phyloP scores from a whole-genome alignment of 2,888 invertebrate genomes.

The Leptinotarsa haldemani region DNA sequence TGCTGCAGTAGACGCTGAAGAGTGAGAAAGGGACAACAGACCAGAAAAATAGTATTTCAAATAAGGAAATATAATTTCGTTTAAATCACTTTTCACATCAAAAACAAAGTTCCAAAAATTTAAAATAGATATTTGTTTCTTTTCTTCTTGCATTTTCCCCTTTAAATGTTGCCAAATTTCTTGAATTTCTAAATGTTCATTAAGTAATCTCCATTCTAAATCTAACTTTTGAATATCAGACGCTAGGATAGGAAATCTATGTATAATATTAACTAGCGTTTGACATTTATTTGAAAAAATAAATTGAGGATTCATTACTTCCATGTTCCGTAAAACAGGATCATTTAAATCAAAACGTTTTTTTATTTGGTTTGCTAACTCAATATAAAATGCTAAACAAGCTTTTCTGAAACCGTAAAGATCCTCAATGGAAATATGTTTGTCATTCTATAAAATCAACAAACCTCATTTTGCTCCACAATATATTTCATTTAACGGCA shows the following conservation, averaged over 20 bases:
- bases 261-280: neutral
- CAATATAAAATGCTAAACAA: constrained; percentile 3
- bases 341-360: neutral
- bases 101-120: too few relatives aligned
- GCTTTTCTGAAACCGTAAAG: neutral
- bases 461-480: neutral
- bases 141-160: too few relatives aligned
- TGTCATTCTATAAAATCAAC: constrained; percentile 1
- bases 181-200: neutral
- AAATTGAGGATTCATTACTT: neutral
- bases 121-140: too few relatives aligned
- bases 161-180: too few relatives aligned
- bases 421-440: neutral
- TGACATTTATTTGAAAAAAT: neutral
- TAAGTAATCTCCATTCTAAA: neutral
- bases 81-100: too few relatives aligned
- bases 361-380: constrained; percentile 1
- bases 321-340: neutral
- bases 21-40: too few relatives aligned
- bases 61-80: too few relatives aligned
- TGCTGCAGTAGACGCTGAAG: too few relatives aligned
- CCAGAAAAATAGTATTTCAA: too few relatives aligned
- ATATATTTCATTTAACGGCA: neutral
- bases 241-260: neutral
- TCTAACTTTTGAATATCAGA: neutral